These are phyloP conservation scores for Miltochrista miniata DNA, from an alignment of 2,888 invertebrate genomes.

Conservation along the genomic window DNA sequence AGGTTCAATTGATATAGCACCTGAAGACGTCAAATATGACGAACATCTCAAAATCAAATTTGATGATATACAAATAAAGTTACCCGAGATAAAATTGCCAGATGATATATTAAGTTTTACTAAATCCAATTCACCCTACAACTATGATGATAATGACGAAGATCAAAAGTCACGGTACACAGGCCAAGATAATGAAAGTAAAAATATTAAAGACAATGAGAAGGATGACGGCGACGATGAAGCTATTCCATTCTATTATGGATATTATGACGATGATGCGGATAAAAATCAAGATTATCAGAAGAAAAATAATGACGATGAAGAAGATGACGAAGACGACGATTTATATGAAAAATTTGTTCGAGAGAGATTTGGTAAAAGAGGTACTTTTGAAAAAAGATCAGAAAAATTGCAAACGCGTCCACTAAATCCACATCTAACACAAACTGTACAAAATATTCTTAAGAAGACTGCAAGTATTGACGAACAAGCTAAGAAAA, in stretches of 20 bases:
- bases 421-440: constrained; percentile 56
- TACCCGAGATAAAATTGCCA: constrained; percentile 77
- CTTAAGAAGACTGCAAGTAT: constrained; percentile 69
- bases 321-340: constrained; percentile 28
- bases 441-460: constrained; percentile 60
- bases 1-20: constrained; percentile 53
- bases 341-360: constrained; percentile 78
- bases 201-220: constrained; percentile 22
- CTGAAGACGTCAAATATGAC: constrained; percentile 56
- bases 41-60: constrained; percentile 72
- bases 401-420: constrained; percentile 56
- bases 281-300: constrained; percentile 48
- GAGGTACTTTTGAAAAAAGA: constrained; percentile 58
- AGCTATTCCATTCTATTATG: constrained; percentile 37
- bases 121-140: constrained; percentile 48
- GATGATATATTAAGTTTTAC: constrained; percentile 70
- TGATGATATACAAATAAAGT: constrained; percentile 65
- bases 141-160: constrained; percentile 39
- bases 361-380: constrained; percentile 73
- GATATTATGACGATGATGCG: constrained; percentile 26
- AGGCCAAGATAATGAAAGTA: constrained; percentile 14
- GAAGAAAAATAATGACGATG: constrained; percentile 43
- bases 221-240: constrained; percentile 19
- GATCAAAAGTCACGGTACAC: constrained; percentile 39
- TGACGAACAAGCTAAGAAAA: constrained; percentile 65